A percentile compares a stretch with the other conserved stretches of the same genome.
Conservation (phyloP, 1,140 invertebrate species). For the Drosophila insularis region DNA sequence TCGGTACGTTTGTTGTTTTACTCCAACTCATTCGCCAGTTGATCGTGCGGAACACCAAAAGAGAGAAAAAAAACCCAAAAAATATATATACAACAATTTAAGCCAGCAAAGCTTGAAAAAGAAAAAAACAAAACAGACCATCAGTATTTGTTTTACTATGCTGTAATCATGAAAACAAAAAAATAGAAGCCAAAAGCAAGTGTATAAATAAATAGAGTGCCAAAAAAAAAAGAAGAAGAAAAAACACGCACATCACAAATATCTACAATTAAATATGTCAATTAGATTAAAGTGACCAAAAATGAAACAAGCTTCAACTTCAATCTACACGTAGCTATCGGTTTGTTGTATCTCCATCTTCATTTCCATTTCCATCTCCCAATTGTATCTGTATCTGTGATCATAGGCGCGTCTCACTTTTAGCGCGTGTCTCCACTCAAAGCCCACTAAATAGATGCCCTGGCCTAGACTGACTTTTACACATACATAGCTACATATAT, state of each 20-base stretch:
- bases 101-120: slow-evolving; percentile 16
- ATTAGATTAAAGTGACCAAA: neutral
- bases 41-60: slow-evolving; percentile 57
- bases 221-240: neutral
- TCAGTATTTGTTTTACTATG: neutral
- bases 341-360: slow-evolving; percentile 1
- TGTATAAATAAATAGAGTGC: slow-evolving; percentile 5
- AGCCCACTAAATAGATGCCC: neutral
- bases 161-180: neutral
- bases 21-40: slow-evolving; percentile 41
- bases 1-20: slow-evolving; percentile 37
- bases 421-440: slow-evolving; percentile 3
- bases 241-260: neutral
- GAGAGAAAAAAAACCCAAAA: neutral
- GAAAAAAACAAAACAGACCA: slow-evolving; percentile 35
- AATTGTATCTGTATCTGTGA: slow-evolving; percentile 2
- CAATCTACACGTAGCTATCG: neutral
- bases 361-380: slow-evolving; percentile 1
- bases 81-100: slow-evolving; percentile 12
- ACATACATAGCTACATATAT: neutral
- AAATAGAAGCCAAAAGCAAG: neutral
- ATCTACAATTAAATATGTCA: neutral
- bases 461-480: neutral
- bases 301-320: neutral
- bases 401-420: slow-evolving; percentile 3